Evolutionary conservation across 2,113 vertebrate species (phyloP).

Genomic region (Galeopterus variegatus): DNA sequence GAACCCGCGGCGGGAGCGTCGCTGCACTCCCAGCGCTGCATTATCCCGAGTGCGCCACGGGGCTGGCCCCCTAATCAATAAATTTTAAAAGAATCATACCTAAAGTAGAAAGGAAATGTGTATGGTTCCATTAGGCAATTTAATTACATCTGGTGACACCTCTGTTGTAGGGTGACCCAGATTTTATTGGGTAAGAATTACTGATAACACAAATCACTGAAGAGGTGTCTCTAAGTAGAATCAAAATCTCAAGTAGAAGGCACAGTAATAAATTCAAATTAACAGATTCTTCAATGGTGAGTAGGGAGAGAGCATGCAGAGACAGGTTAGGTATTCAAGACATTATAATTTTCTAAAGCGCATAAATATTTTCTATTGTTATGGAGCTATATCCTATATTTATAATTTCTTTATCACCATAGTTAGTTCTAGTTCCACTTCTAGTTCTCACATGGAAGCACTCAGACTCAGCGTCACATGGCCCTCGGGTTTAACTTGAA

Average conservation of each 20-base stretch:
- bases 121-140: not conserved
- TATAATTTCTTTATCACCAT: not conserved
- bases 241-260: not conserved
- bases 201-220: not conserved
- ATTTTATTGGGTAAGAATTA: not conserved
- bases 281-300: conserved; percentile 20
- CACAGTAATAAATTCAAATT: conserved; percentile 23
- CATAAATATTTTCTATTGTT: conserved; percentile 30
- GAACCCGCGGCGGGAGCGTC: too few relatives aligned
- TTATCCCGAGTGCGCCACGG: too few relatives aligned
- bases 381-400: not conserved
- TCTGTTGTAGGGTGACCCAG: not conserved
- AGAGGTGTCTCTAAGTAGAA: not conserved
- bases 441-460: not conserved
- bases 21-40: too few relatives aligned
- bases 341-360: conserved; percentile 14
- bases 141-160: not conserved
- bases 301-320: not conserved
- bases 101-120: not conserved
- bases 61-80: too few relatives aligned
- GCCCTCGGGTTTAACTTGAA: not conserved
- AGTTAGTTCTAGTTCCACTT: too few relatives aligned
- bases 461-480: not conserved
- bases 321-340: not conserved
- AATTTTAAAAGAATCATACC: not conserved